Evolutionary conservation across 2,888 invertebrate genomes (phyloP).

Genomic region (Thyatira batis): DNA sequence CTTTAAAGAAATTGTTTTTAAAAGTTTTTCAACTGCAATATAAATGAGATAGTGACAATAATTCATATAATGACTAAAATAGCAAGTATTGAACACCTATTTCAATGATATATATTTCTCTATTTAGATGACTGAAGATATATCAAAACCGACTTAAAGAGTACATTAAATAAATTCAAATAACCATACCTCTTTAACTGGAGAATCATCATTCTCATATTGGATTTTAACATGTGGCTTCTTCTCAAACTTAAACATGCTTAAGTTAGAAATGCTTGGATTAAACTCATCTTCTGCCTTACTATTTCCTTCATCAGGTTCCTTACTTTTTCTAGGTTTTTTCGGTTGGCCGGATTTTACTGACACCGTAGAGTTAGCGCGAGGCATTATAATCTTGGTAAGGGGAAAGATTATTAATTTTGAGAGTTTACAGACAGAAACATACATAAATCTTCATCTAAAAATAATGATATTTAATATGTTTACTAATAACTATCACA

Average conservation of each 20-base stretch:
- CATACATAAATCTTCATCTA: too few species aligned
- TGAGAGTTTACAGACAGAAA: too few species aligned
- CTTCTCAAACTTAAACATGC: slow-evolving; percentile 62
- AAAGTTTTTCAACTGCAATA: not conserved
- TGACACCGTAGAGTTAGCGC: slow-evolving; percentile 32
- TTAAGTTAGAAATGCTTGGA: slow-evolving; percentile 39
- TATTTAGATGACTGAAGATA: too few species aligned
- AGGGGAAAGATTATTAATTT: too few species aligned
- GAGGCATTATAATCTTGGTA: slow-evolving; percentile 48
- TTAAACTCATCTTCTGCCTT: slow-evolving; percentile 30
- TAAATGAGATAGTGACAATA: too few species aligned
- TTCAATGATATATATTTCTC: too few species aligned
- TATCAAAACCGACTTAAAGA: too few species aligned
- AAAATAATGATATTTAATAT: too few species aligned
- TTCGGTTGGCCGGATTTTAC: slow-evolving; percentile 6
- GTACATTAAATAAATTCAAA: not conserved
- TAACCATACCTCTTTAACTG: slow-evolving; percentile 37
- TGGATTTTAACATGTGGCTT: slow-evolving; percentile 67
- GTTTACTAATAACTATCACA: too few species aligned
- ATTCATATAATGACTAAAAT: too few species aligned
- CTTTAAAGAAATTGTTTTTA: too few species aligned
- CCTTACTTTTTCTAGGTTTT: slow-evolving; percentile 7
- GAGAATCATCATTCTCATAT: slow-evolving; percentile 57
- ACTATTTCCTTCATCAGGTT: slow-evolving; percentile 10
- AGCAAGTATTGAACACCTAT: too few species aligned